Percentiles rank a stretch among this genome's conserved stretches.
Conservation (phyloP, 2,113 vertebrate genomes). For the Otus sunia region DNA sequence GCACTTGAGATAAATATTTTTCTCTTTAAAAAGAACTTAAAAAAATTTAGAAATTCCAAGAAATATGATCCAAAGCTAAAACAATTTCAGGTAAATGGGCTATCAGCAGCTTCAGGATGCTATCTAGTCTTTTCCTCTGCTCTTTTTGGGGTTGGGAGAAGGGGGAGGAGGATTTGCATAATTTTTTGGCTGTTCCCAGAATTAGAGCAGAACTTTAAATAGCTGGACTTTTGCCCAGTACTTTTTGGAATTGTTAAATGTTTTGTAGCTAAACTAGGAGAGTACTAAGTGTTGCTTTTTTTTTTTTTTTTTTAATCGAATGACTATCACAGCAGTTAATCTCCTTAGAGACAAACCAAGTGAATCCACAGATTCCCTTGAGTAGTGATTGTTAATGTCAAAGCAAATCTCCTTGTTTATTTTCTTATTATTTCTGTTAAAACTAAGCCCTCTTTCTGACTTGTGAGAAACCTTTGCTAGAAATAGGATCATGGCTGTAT, state of each 20-base stretch:
- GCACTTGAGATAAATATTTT: background rate
- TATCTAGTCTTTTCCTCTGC: background rate
- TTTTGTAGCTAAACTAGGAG: constrained; percentile 24
- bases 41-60: background rate
- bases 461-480: constrained; percentile 4
- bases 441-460: background rate
- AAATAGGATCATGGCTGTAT: constrained; percentile 5
- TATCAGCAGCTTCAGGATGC: background rate
- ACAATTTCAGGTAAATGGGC: background rate
- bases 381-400: constrained; percentile 15
- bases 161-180: background rate
- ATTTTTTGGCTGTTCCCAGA: constrained; percentile 12
- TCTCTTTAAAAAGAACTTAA: background rate
- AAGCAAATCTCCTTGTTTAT: constrained; percentile 51
- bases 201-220: constrained; percentile 32
- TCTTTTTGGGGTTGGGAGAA: background rate
- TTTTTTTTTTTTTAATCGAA: constrained; percentile 15
- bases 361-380: constrained; percentile 30
- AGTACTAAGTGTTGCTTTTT: background rate
- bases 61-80: background rate
- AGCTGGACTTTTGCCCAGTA: constrained; percentile 24
- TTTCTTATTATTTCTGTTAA: constrained; percentile 53
- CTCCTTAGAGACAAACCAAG: constrained; percentile 38
- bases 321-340: constrained; percentile 36
- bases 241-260: constrained; percentile 36